Conservation (phyloP, 35 echinoderm and acorn worm genomes). For the Ophiothrix spiculata region DNA sequence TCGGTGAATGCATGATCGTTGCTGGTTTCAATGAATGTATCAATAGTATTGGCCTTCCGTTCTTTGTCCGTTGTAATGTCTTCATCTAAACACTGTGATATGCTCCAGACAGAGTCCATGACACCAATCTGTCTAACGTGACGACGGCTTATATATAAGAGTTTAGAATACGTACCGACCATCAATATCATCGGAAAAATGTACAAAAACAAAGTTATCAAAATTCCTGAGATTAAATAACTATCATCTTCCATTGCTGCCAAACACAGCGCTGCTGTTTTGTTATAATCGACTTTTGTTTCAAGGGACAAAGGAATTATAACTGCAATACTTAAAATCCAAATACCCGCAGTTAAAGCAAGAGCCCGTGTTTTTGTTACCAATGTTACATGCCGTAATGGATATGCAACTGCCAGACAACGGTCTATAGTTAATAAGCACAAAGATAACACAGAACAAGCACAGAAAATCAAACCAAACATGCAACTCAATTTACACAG, state of each 20-base stretch:
- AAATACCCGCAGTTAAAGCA: not conserved
- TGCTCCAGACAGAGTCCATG: not conserved
- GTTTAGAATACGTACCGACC: not conserved
- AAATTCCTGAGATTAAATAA: not conserved
- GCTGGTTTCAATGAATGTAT: too few species aligned
- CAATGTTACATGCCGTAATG: not conserved
- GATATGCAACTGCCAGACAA: not conserved
- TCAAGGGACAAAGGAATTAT: not conserved
- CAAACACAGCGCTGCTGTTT: not conserved
- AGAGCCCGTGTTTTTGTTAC: not conserved
- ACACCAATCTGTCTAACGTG: not conserved
- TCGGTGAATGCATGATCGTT: too few species aligned
- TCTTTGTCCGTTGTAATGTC: too few species aligned
- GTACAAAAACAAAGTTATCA: not conserved
- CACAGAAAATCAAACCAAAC: not conserved
- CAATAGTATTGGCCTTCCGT: too few species aligned
- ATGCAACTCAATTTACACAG: not conserved
- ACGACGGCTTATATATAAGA: not conserved
- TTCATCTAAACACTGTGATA: not conserved
- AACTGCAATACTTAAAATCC: too few species aligned
- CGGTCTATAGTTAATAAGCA: not conserved
- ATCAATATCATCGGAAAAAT: not conserved
- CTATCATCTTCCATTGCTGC: not conserved
- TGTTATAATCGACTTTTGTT: not conserved
- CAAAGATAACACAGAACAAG: not conserved